phyloP scores from a whole-genome alignment of 2,888 invertebrate species.

The Pristionchus japonicus region DNA sequence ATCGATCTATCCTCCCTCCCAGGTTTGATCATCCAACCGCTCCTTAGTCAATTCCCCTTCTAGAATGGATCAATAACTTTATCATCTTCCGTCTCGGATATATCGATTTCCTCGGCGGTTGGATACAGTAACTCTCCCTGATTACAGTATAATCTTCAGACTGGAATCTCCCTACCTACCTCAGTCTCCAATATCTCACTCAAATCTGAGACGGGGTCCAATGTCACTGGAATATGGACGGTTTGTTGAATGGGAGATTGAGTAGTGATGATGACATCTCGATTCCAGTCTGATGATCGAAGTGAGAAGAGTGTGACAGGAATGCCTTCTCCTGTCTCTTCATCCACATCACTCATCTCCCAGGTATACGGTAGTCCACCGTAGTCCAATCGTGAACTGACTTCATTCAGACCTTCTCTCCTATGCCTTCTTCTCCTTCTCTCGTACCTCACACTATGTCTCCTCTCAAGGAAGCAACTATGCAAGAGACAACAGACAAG shows the following conservation, averaged over 20 bases:
- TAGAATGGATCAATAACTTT: not conserved
- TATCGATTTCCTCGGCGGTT: constrained; percentile 14
- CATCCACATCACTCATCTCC: not conserved
- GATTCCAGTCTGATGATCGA: not conserved
- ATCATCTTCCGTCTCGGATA: not conserved
- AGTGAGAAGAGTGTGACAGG: not conserved
- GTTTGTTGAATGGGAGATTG: not conserved
- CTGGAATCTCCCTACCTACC: not conserved
- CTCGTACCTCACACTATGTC: constrained; percentile 31
- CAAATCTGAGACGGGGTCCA: constrained; percentile 15
- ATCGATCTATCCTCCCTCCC: not conserved
- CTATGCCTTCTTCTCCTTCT: not conserved
- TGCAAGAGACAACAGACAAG: not conserved
- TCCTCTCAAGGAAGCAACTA: constrained; percentile 13
- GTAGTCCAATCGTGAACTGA: not conserved
- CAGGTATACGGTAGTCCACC: not conserved
- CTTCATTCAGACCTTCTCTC: constrained; percentile 13
- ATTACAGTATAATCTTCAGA: constrained; percentile 1
- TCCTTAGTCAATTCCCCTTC: not conserved
- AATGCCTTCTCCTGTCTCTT: not conserved
- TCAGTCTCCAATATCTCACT: not conserved
- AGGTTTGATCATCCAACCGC: not conserved
- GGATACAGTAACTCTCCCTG: not conserved
- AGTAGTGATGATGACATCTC: not conserved
- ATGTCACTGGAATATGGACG: not conserved